Evolutionary conservation across 2,113 vertebrate species (phyloP).

Genomic region (Sakesphorus luctuosus): DNA sequence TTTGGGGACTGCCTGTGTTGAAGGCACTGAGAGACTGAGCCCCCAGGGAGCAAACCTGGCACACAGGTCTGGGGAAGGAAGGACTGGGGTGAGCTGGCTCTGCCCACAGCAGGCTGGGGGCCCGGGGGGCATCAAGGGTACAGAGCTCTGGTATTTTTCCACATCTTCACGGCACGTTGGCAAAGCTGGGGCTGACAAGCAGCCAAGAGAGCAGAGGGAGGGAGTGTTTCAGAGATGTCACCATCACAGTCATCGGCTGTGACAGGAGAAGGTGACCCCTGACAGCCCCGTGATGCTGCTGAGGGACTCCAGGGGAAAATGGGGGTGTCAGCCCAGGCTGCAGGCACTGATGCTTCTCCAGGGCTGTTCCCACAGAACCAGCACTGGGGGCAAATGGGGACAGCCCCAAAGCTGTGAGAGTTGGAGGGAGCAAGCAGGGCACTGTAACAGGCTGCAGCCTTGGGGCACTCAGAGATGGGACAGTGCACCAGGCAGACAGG

Average conservation of each 20-base stretch:
- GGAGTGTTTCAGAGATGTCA: neutral
- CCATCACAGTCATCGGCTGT: neutral
- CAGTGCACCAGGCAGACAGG: rapidly evolving
- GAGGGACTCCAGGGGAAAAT: neutral
- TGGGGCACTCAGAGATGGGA: neutral
- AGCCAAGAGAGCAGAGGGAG: neutral
- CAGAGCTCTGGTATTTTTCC: neutral
- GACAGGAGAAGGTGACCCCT: neutral
- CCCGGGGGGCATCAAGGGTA: neutral
- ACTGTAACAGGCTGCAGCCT: too few relatives aligned
- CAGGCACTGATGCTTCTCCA: neutral
- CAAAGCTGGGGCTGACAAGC: neutral
- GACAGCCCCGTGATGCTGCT: neutral
- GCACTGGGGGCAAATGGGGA: rapidly evolving
- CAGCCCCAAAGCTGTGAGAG: neutral
- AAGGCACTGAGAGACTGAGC: rapidly evolving
- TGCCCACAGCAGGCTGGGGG: neutral
- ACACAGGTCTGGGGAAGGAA: neutral
- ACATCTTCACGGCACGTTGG: neutral
- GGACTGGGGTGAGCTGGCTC: neutral
- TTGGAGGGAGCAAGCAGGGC: neutral
- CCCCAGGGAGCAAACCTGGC: neutral
- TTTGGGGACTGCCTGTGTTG: neutral
- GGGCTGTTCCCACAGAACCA: neutral
- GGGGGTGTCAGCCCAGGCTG: neutral